Evolutionary conservation across 2,888 invertebrate species (phyloP).

Genomic region (Drosophila emarginata): DNA sequence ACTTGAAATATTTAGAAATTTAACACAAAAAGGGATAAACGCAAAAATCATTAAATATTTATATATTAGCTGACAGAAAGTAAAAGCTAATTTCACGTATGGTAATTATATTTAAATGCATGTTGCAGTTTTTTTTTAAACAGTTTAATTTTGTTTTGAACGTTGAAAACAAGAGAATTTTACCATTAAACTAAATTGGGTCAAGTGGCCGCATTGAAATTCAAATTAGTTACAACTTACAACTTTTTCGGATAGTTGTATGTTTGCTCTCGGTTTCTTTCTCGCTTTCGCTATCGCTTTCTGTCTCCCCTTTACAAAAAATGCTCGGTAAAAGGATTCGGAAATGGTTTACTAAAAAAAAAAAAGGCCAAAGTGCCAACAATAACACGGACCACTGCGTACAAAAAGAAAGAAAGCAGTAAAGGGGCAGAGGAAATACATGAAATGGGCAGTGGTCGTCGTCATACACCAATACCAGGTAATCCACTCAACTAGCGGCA

Average conservation of each 20-base stretch:
- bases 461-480: slow-evolving; percentile 30
- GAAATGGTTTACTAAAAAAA: slow-evolving; percentile 25
- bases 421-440: slow-evolving; percentile 15
- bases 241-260: slow-evolving; percentile 15
- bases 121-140: no score
- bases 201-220: slow-evolving; percentile 56
- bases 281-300: neutral
- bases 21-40: neutral
- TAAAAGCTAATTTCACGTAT: neutral
- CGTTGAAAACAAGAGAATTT: neutral
- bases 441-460: slow-evolving; percentile 17
- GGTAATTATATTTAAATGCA: neutral
- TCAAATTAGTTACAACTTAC: slow-evolving; percentile 14
- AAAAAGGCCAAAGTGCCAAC: slow-evolving; percentile 17
- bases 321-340: slow-evolving; percentile 34
- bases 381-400: neutral
- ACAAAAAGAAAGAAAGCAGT: neutral
- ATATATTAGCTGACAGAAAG: slow-evolving; percentile 16
- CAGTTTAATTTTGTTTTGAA: neutral
- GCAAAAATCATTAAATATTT: neutral
- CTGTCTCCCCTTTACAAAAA: neutral
- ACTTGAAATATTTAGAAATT: neutral
- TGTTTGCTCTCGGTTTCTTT: slow-evolving; percentile 28
- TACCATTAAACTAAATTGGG: slow-evolving; percentile 48
- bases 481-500: slow-evolving; percentile 23